Conservation (phyloP, 2,113 vertebrate species). For the Orientallactaga bullata region DNA sequence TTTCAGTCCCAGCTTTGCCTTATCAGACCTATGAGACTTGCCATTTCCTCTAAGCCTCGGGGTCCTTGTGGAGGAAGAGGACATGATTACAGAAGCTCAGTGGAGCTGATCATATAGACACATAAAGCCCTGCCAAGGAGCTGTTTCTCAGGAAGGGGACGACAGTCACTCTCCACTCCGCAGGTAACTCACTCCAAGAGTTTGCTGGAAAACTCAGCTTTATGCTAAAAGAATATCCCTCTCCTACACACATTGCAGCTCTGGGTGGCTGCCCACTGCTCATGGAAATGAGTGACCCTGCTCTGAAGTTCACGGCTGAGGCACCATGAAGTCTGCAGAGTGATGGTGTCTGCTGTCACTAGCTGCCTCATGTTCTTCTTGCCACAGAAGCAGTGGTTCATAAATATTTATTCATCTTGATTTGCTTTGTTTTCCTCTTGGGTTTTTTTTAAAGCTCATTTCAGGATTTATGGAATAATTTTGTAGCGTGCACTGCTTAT, state of each 20-base stretch:
- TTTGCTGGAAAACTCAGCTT: not conserved
- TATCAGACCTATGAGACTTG: not conserved
- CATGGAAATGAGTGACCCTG: not conserved
- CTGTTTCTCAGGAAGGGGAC: not conserved
- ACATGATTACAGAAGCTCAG: not conserved
- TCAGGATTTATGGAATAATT: constrained; percentile 74
- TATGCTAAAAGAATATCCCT: not conserved
- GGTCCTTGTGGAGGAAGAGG: not conserved
- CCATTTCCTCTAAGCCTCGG: not conserved
- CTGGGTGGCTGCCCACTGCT: not conserved
- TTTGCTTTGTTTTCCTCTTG: constrained; percentile 78
- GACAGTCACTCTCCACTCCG: not conserved
- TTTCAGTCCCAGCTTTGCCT: not conserved
- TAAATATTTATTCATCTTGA: constrained; percentile 85
- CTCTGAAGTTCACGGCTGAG: not conserved
- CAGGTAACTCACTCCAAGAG: not conserved
- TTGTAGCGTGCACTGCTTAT: constrained; percentile 69
- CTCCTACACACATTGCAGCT: not conserved
- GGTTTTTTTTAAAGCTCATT: constrained; percentile 70
- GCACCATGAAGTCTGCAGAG: constrained; percentile 75
- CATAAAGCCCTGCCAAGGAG: too few species aligned
- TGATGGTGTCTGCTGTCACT: constrained; percentile 78
- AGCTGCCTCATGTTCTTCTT: constrained; percentile 69
- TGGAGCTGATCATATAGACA: too few species aligned
- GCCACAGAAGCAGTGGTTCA: constrained; percentile 61